These are phyloP conservation scores for Argyresthia albistria DNA, from an alignment of 2,888 invertebrate species.

Conservation along the genomic window DNA sequence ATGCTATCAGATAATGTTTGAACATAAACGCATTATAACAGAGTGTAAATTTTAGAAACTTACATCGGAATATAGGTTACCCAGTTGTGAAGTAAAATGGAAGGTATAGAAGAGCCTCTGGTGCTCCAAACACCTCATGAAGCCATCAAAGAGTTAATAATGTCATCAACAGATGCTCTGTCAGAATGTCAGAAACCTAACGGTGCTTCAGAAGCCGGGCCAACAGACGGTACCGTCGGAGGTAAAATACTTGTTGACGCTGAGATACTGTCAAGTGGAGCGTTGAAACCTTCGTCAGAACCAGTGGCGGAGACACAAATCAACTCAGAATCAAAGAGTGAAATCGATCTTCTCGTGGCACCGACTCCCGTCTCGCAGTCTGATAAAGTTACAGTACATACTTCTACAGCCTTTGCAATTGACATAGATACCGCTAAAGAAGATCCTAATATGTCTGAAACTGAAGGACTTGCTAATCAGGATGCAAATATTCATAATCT, in stretches of 20 bases:
- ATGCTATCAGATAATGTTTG: background rate
- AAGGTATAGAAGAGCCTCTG: conserved; percentile 30
- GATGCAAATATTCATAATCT: no score
- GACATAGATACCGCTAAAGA: no score
- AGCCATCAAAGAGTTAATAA: conserved; percentile 21
- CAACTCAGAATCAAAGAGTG: no score
- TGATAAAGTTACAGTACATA: no score
- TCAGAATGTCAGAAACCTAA: conserved; percentile 43
- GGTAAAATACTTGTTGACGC: conserved; percentile 14
- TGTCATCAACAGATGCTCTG: no score
- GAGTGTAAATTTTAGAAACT: background rate
- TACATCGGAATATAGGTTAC: conserved; percentile 3
- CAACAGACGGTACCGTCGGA: background rate
- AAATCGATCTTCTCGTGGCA: no score
- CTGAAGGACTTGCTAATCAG: no score
- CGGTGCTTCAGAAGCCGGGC: conserved; percentile 31
- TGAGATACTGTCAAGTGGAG: conserved; percentile 5
- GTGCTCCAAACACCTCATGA: conserved; percentile 24
- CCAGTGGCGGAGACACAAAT: background rate
- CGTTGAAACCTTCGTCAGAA: background rate
- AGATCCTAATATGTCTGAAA: no score
- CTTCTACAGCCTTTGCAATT: no score
- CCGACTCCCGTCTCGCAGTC: no score
- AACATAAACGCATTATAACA: background rate
- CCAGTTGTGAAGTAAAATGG: conserved; percentile 21